These are phyloP conservation scores for Limnephilus rhombicus DNA, from an alignment of 2,888 invertebrate genomes.

Conservation along the genomic window DNA sequence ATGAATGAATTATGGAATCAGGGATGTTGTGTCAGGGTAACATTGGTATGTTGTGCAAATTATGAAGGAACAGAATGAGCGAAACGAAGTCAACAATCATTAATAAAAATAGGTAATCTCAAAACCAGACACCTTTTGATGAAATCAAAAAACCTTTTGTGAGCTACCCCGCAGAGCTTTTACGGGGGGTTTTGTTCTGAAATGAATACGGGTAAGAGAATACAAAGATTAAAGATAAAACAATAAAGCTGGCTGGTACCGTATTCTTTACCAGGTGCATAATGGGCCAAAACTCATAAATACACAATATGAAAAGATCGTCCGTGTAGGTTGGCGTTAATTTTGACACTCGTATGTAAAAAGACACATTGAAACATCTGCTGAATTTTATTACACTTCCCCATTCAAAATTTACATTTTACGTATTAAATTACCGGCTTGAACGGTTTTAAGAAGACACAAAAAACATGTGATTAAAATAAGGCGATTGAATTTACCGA, in stretches of 20 bases:
- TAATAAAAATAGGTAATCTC: conserved; percentile 29
- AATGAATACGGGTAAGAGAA: conserved; percentile 46
- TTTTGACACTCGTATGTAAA: conserved; percentile 27
- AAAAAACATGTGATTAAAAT: background rate
- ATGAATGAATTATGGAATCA: background rate
- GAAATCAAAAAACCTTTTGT: conserved; percentile 23
- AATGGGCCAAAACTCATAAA: conserved; percentile 43
- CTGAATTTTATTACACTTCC: conserved; percentile 19
- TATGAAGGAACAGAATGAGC: background rate
- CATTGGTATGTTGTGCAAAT: background rate
- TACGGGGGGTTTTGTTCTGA: conserved; percentile 21
- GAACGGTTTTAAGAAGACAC: background rate
- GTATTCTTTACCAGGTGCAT: conserved; percentile 41
- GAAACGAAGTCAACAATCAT: conserved; percentile 8
- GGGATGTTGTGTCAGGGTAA: background rate
- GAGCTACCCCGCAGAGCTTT: conserved; percentile 33
- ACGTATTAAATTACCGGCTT: background rate
- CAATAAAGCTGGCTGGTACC: conserved; percentile 23
- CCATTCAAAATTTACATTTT: background rate
- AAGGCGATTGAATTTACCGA: background rate
- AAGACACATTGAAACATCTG: conserved; percentile 38
- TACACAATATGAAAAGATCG: conserved; percentile 23
- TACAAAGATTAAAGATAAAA: conserved; percentile 36
- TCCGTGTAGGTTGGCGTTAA: conserved; percentile 32
- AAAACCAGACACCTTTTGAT: conserved; percentile 30